Evolutionary conservation across 2,113 vertebrate genomes (phyloP).

Genomic region (Regulus satrapa): DNA sequence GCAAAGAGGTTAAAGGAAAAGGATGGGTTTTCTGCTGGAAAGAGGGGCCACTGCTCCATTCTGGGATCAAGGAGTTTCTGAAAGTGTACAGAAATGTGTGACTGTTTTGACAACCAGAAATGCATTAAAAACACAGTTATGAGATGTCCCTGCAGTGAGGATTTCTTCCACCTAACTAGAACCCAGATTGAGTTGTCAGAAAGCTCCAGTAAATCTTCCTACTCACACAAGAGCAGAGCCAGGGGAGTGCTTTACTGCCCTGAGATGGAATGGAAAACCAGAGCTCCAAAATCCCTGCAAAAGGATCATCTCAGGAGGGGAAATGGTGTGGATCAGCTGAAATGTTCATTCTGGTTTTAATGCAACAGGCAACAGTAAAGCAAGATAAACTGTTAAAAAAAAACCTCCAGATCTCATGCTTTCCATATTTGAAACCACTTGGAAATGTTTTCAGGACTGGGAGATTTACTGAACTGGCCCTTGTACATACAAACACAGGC

Average conservation of each 20-base stretch:
- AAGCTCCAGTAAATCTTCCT: not conserved
- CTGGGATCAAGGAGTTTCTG: not conserved
- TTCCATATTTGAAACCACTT: not conserved
- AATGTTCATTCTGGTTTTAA: not conserved
- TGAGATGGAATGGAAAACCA: constrained; percentile 16
- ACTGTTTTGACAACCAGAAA: not conserved
- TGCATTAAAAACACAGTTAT: not conserved
- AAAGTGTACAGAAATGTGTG: not conserved
- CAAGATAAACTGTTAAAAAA: not conserved
- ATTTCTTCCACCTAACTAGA: not conserved
- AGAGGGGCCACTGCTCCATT: not conserved
- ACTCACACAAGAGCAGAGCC: not conserved
- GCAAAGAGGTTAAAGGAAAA: not conserved
- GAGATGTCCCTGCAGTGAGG: not conserved
- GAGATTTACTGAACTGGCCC: not conserved
- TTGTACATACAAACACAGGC: not conserved
- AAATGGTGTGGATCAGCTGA: not conserved
- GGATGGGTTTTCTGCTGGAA: not conserved
- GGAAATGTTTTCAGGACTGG: not conserved
- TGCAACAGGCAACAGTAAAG: not conserved
- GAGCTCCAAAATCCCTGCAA: not conserved
- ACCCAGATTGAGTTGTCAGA: not conserved
- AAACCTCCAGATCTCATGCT: not conserved
- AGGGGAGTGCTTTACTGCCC: not conserved
- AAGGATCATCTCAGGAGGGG: not conserved